Base-by-base conservation (phyloP, 2,797 vertebrate genomes). In the Sphaeramia orbicularis region DNA sequence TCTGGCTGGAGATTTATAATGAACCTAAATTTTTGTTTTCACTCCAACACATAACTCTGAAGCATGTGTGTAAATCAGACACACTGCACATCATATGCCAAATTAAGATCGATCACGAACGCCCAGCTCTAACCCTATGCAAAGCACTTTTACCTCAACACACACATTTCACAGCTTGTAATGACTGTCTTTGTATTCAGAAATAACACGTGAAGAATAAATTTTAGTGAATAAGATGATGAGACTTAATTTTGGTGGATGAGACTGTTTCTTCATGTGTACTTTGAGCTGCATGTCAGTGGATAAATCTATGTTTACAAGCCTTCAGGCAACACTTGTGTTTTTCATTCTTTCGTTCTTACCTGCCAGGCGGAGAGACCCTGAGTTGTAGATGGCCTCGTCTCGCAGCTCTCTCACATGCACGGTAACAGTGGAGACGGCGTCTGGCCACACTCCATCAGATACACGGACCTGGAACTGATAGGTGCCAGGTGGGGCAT, bases 401-500 rank as follows among this genome's bases (percentile, higher is more conserved):
- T 95, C 94, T 37, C 92, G 91, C 72, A 97, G 86, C 71, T 97
- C 95, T 85, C 89, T 92, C 21, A 97, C 93, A 1, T 95, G 89
- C 43, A 96, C 94, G 0, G 88, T 90, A 37, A 96, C 91, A 7
- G 89, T 90, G 59, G 95, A 96, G 54, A 95, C 30, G 6, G 91
- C 94, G 43, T 97, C 96, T 6, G 95, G 95, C 95, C 96, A 98
- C 55, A 96, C 77, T n/a, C 93, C 95, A 74, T 97, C 96, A 3
- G 95, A 95, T 71, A 98, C 95, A 15, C 93, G 93, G 40, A 97
- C 91, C 87, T 93, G 93, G 78, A 97, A 94, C 64, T 94, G 91
- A 68, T 96, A 95, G 64, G 71, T 90, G 54, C 95, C 96, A 0
- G 93, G 87, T 10, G 94, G 93, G 43, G 94, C 68, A 10, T 93